Evolutionary conservation across 2,797 vertebrate species (phyloP).

Genomic region (Chanos chanos): DNA sequence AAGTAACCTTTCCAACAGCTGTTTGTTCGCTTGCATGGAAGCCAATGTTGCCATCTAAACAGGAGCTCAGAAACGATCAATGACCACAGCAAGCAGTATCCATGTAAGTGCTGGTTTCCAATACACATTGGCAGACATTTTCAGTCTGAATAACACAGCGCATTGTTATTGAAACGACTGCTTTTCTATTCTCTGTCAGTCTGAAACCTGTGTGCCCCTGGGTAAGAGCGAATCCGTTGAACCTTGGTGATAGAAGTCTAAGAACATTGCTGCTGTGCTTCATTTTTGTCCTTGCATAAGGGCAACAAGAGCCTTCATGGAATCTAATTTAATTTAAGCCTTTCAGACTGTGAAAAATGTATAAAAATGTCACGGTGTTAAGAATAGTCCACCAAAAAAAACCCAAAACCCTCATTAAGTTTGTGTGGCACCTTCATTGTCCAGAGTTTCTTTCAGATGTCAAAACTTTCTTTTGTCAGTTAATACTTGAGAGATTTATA

Average conservation of each 20-base stretch:
- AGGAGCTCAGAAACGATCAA: not conserved
- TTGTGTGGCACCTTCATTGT: too few species aligned
- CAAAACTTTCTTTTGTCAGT: too few species aligned
- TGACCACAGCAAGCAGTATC: slow-evolving; percentile 2
- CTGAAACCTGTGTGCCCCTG: slow-evolving; percentile 4
- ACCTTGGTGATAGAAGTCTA: not conserved
- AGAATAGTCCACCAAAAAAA: too few species aligned
- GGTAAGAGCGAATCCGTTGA: slow-evolving; percentile 7
- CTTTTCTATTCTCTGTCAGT: not conserved
- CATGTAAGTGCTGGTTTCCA: slow-evolving; percentile 9
- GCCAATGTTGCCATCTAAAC: not conserved
- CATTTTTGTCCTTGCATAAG: slow-evolving; percentile 17
- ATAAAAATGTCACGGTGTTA: too few species aligned
- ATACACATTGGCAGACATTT: not conserved
- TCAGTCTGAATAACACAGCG: not conserved
- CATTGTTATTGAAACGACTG: too few species aligned
- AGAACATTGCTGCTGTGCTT: slow-evolving; percentile 19
- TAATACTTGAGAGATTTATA: too few species aligned
- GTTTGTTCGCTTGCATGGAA: not conserved
- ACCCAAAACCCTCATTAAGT: too few species aligned
- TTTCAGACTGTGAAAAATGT: too few species aligned
- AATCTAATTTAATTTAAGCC: slow-evolving; percentile 28
- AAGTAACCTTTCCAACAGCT: slow-evolving; percentile 4
- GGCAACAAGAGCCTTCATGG: not conserved
- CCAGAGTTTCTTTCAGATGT: too few species aligned